Evolutionary conservation across 1,140 invertebrate genomes (phyloP).

Genomic region (Antheraea pernyi): DNA sequence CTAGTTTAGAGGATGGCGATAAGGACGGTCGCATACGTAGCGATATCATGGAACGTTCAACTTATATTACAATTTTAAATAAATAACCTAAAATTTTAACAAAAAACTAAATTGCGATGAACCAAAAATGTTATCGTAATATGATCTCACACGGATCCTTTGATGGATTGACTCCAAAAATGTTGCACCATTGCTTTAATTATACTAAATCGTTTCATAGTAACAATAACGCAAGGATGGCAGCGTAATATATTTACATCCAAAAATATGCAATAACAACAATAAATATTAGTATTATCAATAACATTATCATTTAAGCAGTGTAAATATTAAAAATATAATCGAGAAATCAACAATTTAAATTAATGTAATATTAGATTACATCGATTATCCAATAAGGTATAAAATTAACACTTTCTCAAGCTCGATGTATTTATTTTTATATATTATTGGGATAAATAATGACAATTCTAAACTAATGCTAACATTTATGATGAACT

Average conservation of each 20-base stretch:
- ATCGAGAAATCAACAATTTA: constrained; percentile 65
- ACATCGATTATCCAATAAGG: constrained; percentile 69
- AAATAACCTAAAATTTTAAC: constrained; percentile 62
- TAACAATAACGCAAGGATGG: constrained; percentile 63
- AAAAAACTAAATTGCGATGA: constrained; percentile 62
- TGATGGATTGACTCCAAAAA: neutral
- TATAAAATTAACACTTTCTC: constrained; percentile 69
- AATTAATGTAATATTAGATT: constrained; percentile 57
- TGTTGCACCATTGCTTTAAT: constrained; percentile 24
- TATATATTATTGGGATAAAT: constrained; percentile 47
- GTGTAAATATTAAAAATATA: constrained; percentile 76
- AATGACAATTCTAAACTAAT: constrained; percentile 63
- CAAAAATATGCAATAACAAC: constrained; percentile 76
- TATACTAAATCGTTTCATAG: constrained; percentile 51
- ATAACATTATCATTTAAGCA: constrained; percentile 74
- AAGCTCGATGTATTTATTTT: constrained; percentile 24
- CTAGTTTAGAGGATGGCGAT: constrained; percentile 79
- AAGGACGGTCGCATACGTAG: constrained; percentile 74
- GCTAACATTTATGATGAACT: constrained; percentile 51
- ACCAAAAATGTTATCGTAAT: constrained; percentile 41
- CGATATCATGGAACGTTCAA: constrained; percentile 64
- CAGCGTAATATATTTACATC: constrained; percentile 72
- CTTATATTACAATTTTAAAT: constrained; percentile 65
- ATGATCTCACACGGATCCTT: constrained; percentile 19
- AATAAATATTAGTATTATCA: constrained; percentile 64